Evolutionary conservation across 2,888 invertebrate genomes (phyloP).

Genomic region (Serrognathus titanus): DNA sequence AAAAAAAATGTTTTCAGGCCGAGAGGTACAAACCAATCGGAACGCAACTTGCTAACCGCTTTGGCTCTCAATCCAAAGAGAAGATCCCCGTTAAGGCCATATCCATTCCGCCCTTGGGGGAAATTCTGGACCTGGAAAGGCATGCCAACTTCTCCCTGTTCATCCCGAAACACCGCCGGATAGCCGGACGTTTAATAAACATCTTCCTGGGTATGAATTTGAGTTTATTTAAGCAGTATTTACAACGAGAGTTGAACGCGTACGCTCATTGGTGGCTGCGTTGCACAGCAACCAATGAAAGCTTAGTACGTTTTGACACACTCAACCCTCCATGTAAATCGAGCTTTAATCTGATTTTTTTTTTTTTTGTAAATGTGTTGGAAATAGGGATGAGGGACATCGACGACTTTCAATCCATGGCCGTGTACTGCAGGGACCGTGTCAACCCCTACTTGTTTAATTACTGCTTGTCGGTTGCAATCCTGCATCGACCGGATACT

Average conservation of each 20-base stretch:
- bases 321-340: background rate
- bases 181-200: conserved; percentile 68
- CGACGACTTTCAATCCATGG: conserved; percentile 68
- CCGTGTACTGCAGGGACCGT: conserved; percentile 68
- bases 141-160: conserved; percentile 73
- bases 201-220: conserved; percentile 59
- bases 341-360: background rate
- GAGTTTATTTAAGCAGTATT: background rate
- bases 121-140: conserved; percentile 56
- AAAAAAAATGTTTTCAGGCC: conserved; percentile 38
- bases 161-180: conserved; percentile 64
- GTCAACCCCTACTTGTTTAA: conserved; percentile 79
- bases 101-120: conserved; percentile 55
- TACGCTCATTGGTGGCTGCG: background rate
- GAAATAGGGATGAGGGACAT: conserved; percentile 63
- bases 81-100: conserved; percentile 56
- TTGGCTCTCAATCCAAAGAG: conserved; percentile 53
- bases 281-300: too few species aligned
- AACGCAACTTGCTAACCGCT: conserved; percentile 59
- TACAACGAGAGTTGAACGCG: background rate
- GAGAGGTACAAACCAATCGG: conserved; percentile 58
- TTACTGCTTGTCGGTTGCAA: conserved; percentile 72
- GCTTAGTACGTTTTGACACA: too few species aligned
- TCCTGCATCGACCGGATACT: conserved; percentile 71
- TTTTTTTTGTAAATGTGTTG: conserved; percentile 1